A percentile compares a stretch with the other conserved stretches of the same genome.
These are phyloP conservation scores for Amorpha juglandis DNA, from an alignment of 2,888 invertebrate genomes.

Conservation along the genomic window DNA sequence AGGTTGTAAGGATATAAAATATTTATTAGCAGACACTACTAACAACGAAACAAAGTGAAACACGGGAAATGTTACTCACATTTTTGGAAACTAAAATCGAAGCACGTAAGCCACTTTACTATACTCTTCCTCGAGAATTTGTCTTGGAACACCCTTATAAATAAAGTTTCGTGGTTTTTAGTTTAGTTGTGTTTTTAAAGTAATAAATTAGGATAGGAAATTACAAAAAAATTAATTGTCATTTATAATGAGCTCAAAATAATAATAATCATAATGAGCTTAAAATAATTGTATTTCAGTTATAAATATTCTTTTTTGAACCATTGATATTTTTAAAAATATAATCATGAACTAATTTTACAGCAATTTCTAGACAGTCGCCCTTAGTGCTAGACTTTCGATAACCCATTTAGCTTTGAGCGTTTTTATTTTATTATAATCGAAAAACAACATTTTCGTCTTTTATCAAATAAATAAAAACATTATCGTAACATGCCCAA, in stretches of 20 bases:
- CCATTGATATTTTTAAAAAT: background rate
- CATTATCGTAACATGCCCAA: constrained; percentile 70
- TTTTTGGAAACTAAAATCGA: constrained; percentile 33
- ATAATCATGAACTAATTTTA: background rate
- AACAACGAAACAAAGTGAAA: constrained; percentile 49
- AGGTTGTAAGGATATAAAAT: constrained; percentile 70
- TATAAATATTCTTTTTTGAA: background rate
- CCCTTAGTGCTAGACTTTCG: background rate
- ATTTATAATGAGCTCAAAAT: too few relatives aligned
- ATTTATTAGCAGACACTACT: constrained; percentile 69
- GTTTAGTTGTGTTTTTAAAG: background rate
- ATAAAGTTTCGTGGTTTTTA: background rate
- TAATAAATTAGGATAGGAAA: background rate
- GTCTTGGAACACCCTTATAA: background rate
- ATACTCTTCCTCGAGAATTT: background rate
- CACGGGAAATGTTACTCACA: constrained; percentile 35
- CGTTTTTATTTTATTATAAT: constrained; percentile 43
- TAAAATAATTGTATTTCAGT: too few relatives aligned
- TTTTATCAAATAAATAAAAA: constrained; percentile 70
- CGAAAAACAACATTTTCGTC: constrained; percentile 62
- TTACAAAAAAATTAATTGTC: too few relatives aligned
- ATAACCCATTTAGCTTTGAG: background rate
- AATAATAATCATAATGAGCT: too few relatives aligned
- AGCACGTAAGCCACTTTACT: constrained; percentile 21
- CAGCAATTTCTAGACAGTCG: background rate